phyloP scores from a whole-genome alignment of 2,797 vertebrate genomes.

The Lerista edwardsae region DNA sequence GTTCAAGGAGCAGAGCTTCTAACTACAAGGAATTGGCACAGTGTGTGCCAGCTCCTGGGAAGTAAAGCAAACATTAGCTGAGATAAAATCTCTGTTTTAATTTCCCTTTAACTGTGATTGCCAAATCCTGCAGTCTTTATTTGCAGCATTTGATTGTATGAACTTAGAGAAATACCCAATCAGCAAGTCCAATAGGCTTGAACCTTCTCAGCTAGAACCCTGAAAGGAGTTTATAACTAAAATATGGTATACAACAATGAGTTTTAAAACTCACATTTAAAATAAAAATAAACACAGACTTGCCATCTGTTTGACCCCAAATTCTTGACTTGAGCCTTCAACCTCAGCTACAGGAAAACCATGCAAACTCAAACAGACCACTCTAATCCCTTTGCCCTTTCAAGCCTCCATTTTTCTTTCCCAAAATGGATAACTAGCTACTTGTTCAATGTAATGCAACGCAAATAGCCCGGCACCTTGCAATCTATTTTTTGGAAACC shows the following conservation, averaged over 20 bases:
- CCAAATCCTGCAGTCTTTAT: neutral
- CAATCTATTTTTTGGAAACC: constrained; percentile 45
- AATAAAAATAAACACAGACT: neutral
- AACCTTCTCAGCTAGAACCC: neutral
- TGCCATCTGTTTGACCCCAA: neutral
- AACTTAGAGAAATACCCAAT: neutral
- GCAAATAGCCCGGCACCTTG: constrained; percentile 30
- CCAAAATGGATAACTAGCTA: constrained; percentile 64
- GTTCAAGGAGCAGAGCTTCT: neutral
- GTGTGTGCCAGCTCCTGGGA: neutral
- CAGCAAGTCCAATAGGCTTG: neutral
- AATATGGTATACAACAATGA: neutral
- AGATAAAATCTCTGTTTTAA: neutral
- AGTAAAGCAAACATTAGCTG: neutral
- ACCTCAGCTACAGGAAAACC: neutral
- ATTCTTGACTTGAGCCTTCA: neutral
- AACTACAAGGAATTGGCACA: neutral
- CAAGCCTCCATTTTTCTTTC: constrained; percentile 10
- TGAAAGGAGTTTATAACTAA: neutral
- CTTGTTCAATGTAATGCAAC: neutral
- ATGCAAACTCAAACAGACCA: neutral
- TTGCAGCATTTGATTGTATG: neutral
- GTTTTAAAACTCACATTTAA: neutral
- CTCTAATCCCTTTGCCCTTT: neutral
- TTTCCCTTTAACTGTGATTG: neutral